Conservation (phyloP, 1,140 invertebrate species). For the Eurosta solidaginis region DNA sequence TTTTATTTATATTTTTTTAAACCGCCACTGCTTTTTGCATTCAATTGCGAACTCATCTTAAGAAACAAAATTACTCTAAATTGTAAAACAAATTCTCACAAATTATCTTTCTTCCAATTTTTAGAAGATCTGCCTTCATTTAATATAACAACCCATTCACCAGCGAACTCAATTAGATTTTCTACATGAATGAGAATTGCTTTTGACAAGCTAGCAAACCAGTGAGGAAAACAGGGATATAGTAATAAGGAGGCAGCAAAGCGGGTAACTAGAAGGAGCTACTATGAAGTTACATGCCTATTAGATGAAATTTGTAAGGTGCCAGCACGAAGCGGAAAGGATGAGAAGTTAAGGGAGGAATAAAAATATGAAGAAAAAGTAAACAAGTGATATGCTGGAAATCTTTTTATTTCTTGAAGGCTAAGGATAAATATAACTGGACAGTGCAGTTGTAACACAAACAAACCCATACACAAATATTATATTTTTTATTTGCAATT, state of each 20-base stretch:
- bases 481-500: background rate
- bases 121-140: background rate
- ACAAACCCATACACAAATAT: background rate
- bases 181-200: slow-evolving; percentile 22
- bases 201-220: slow-evolving; percentile 12
- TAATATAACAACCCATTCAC: background rate
- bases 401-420: background rate
- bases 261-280: background rate
- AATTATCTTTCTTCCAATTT: slow-evolving; percentile 25
- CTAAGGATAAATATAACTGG: slow-evolving; percentile 2
- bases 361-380: too few species aligned
- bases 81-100: slow-evolving; percentile 17
- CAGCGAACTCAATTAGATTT: slow-evolving; percentile 20
- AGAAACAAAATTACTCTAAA: background rate
- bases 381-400: background rate
- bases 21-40: too few species aligned
- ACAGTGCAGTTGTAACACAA: background rate
- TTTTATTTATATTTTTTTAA: too few species aligned
- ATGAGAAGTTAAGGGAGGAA: background rate
- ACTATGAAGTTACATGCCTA: too few species aligned
- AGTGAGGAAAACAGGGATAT: background rate
- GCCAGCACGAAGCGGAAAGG: background rate
- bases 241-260: background rate
- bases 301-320: background rate
- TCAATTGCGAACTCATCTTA: background rate